A percentile compares a stretch with the other conserved stretches of the same genome.
These are phyloP conservation scores for Cybosia mesomella DNA, from an alignment of 2,888 invertebrate genomes.

Conservation along the genomic window DNA sequence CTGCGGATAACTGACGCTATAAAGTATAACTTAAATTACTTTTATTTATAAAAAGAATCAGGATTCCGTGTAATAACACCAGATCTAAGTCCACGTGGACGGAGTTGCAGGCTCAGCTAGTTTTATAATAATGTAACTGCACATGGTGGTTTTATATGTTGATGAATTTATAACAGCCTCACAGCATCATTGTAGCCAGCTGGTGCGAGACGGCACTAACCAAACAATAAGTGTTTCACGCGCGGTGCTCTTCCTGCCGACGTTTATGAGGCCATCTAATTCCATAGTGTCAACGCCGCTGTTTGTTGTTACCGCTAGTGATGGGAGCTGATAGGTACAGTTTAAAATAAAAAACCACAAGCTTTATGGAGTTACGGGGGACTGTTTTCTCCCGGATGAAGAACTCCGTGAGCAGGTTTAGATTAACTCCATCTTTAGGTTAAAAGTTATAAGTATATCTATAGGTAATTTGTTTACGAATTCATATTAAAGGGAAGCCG, in stretches of 20 bases:
- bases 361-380: neutral
- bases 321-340: neutral
- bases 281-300: conserved; percentile 60
- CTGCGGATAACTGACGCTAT: neutral
- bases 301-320: conserved; percentile 26
- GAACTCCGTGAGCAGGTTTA: neutral
- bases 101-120: conserved; percentile 24
- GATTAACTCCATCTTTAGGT: neutral
- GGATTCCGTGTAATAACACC: too few species aligned
- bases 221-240: conserved; percentile 75
- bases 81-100: neutral
- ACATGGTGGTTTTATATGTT: conserved; percentile 37
- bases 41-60: conserved; percentile 1
- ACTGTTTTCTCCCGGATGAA: neutral
- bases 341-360: neutral
- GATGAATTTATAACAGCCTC: conserved; percentile 47
- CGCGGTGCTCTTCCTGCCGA: conserved; percentile 74
- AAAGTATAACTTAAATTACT: neutral
- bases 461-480: too few species aligned
- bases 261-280: conserved; percentile 73
- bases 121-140: conserved; percentile 8
- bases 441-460: too few species aligned
- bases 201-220: conserved; percentile 70
- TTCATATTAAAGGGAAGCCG: too few species aligned
- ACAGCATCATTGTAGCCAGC: conserved; percentile 64